Conservation (phyloP, 2,113 vertebrate genomes). For the Leptobrachium leishanense region DNA sequence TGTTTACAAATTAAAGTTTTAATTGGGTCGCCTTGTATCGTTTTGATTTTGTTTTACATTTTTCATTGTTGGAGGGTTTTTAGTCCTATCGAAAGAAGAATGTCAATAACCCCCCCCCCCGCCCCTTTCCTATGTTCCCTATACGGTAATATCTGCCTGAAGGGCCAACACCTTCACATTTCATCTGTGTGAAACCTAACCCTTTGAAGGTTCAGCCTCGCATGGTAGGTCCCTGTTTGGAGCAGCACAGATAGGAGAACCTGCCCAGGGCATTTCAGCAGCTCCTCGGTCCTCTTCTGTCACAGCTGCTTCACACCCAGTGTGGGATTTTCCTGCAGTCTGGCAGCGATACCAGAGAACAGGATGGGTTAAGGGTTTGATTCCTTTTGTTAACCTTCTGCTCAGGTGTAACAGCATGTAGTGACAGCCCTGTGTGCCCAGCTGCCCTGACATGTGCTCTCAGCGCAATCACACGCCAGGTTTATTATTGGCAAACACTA, state of each 20-base stretch:
- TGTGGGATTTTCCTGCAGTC: not conserved
- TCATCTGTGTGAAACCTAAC: not conserved
- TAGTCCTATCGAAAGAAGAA: too few relatives aligned
- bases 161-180: not conserved
- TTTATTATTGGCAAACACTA: not conserved
- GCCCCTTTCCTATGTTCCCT: too few relatives aligned
- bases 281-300: not conserved
- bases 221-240: not conserved
- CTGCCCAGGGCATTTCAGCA: constrained; percentile 13
- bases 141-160: constrained; percentile 13
- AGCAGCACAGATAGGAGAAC: not conserved
- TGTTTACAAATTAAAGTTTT: too few relatives aligned
- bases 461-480: not conserved
- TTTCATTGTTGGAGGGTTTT: too few relatives aligned
- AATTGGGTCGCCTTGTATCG: too few relatives aligned
- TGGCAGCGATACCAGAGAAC: not conserved
- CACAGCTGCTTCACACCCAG: not conserved
- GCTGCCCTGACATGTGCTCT: constrained; percentile 9
- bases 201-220: constrained; percentile 11
- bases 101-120: too few relatives aligned
- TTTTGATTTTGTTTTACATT: too few relatives aligned
- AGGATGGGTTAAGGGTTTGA: not conserved
- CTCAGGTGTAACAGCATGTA: not conserved
- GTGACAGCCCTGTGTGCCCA: not conserved
- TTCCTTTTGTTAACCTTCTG: not conserved